Percentiles rank a stretch among this genome's conserved stretches.
Conservation (phyloP, 64 coral and sea anemone genomes). For the Stylophora pistillata region DNA sequence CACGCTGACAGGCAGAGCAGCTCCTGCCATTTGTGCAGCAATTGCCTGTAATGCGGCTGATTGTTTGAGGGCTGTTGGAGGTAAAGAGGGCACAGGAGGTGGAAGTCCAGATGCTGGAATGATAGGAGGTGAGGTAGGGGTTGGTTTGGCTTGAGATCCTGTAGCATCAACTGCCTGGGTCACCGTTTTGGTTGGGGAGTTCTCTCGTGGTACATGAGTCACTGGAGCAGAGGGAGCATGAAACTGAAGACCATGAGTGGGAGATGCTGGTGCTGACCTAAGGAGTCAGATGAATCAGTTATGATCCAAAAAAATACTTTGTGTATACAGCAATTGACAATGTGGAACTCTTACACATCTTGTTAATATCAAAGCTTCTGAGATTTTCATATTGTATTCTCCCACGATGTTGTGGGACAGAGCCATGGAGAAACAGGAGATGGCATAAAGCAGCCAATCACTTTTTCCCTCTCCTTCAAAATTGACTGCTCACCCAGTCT, state of each 20-base stretch:
- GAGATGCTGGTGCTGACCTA: conserved; percentile 95
- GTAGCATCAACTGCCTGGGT: conserved; percentile 38
- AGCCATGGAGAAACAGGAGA: too few species aligned
- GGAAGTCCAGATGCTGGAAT: conserved; percentile 51
- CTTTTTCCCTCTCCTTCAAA: too few species aligned
- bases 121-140: conserved; percentile 49
- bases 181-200: conserved; percentile 73
- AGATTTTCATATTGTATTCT: too few species aligned
- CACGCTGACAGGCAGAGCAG: conserved; percentile 85
- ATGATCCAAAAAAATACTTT: too few species aligned
- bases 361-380: too few species aligned
- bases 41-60: conserved; percentile 37
- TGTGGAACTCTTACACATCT: too few species aligned
- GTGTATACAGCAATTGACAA: too few species aligned
- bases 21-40: conserved; percentile 11
- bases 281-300: neutral
- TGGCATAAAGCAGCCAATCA: too few species aligned
- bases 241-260: conserved; percentile 95
- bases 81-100: conserved; percentile 16
- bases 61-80: conserved; percentile 5
- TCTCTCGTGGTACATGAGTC: conserved; percentile 58
- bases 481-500: too few species aligned
- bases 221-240: conserved; percentile 71
- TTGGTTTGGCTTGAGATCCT: conserved; percentile 56
- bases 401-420: too few species aligned